Evolutionary conservation across 1,140 invertebrate genomes (phyloP), one percentile per base, ranked within the genome.

Genomic region (Dolichoris vasculosae): DNA sequence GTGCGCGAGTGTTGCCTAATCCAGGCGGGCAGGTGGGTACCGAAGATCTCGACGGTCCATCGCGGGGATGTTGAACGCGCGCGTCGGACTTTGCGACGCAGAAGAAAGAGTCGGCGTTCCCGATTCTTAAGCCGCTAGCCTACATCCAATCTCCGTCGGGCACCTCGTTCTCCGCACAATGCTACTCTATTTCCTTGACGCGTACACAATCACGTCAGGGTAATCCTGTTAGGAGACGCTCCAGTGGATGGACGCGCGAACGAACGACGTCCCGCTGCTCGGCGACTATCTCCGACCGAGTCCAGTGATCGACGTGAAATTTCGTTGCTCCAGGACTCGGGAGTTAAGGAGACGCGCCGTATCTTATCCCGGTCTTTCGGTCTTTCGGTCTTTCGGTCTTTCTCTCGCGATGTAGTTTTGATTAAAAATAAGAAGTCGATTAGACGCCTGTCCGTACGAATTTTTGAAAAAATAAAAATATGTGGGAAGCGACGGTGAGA

Each of bases 171-270:
- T 87, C 38, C 80, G 81, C 86, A 92, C 92, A 92, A 92, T 91
- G 88, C 89, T 84, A 88, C 89, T 90, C 90, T 90, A 91, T 92
- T 81, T 91, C 88, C 89, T 90, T 92, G 92, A 92, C 92, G 90
- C 91, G 91, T 91, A 87, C 87, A 93, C 91, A 93, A 93, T 93
- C 91, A 88, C 89, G 89, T 91, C 91, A 90, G 87, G 89, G 88
- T 71, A 92, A 92, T 93, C 91, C 90, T 89, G 91, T 93, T 91
- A 91, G 90, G 80, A 80, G 88, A 92, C 88, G 91, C 90, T 91
- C 89, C 90, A 88, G 84, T 91, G 90, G 84, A 87, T 89, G 69
- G 71, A 55, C 67, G 75, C 63, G 82, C 73, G 20, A 48, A 30
- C 64, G n/a, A 13, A 86, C 89, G 89, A 89, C 89, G 88, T 83